Evolutionary conservation across 2,113 vertebrate genomes (phyloP).

Genomic region (Daphoenositta chrysoptera): DNA sequence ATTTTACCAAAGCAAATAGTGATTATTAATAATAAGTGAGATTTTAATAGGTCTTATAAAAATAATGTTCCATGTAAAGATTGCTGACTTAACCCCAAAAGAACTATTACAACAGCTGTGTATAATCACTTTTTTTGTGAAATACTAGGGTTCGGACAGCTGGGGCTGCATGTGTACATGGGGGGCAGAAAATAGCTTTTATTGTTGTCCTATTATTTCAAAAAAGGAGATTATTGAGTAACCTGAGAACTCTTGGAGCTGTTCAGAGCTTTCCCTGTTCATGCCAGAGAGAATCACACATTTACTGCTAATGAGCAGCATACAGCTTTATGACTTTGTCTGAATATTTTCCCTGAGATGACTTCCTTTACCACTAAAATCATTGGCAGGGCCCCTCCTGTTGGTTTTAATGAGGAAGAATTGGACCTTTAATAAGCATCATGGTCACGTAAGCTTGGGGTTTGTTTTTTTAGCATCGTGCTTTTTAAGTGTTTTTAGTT

Average conservation of each 20-base stretch:
- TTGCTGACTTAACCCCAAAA: background rate
- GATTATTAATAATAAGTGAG: background rate
- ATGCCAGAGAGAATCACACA: conserved; percentile 19
- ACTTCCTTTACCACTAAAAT: background rate
- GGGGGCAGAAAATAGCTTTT: conserved; percentile 3
- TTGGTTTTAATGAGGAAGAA: conserved; percentile 24
- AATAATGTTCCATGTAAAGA: background rate
- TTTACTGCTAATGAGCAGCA: conserved; percentile 38
- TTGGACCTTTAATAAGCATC: conserved; percentile 48
- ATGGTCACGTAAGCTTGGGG: conserved; percentile 26
- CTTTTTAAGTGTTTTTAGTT: conserved; percentile 63
- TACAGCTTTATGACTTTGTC: conserved; percentile 41
- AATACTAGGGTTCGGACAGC: background rate
- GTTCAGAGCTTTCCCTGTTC: conserved; percentile 12
- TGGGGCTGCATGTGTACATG: background rate
- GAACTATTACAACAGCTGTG: background rate
- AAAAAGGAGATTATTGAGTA: conserved; percentile 6
- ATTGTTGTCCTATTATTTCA: background rate
- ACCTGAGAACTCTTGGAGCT: conserved; percentile 10
- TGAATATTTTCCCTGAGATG: conserved; percentile 6
- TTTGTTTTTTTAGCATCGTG: conserved; percentile 42
- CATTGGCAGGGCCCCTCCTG: background rate
- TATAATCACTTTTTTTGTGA: background rate
- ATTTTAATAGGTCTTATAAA: background rate
- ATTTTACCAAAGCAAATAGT: background rate